Evolutionary conservation across 2,888 invertebrate genomes (phyloP).

Genomic region (Tortricodes alternella): DNA sequence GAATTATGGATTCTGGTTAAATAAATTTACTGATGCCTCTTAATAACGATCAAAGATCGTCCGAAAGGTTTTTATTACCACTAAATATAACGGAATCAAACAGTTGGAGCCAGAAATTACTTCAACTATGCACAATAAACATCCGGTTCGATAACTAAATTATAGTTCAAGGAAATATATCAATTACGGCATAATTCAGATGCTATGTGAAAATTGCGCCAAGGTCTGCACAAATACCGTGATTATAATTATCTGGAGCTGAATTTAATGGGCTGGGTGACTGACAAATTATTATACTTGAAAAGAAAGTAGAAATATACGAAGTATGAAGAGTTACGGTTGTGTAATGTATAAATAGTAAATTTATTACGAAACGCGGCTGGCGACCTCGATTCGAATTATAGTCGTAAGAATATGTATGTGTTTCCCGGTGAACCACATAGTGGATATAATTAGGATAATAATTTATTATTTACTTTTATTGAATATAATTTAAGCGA

Average conservation of each 20-base stretch:
- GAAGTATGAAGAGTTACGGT: not conserved
- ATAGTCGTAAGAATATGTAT: constrained; percentile 10
- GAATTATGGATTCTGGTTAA: no score
- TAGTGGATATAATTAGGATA: constrained; percentile 44
- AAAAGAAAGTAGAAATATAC: constrained; percentile 17
- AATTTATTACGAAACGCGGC: no score
- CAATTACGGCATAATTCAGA: not conserved
- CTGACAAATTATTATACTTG: not conserved
- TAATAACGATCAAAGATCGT: no score
- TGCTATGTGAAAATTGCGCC: not conserved
- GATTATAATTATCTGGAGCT: not conserved
- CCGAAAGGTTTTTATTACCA: no score
- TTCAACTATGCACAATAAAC: no score
- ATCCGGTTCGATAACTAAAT: no score
- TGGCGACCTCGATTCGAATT: no score
- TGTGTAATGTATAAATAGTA: constrained; percentile 7
- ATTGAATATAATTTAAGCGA: constrained; percentile 40
- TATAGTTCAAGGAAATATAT: not conserved
- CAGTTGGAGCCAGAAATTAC: no score
- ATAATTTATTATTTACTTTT: constrained; percentile 44
- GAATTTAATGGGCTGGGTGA: constrained; percentile 7
- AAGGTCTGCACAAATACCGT: not conserved
- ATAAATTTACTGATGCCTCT: no score
- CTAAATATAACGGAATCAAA: no score
- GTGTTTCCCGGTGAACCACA: constrained; percentile 45